A percentile compares a stretch with the other conserved stretches of the same genome.
Conservation (phyloP, 2,113 vertebrate genomes). For the Zosterops pallidus region DNA sequence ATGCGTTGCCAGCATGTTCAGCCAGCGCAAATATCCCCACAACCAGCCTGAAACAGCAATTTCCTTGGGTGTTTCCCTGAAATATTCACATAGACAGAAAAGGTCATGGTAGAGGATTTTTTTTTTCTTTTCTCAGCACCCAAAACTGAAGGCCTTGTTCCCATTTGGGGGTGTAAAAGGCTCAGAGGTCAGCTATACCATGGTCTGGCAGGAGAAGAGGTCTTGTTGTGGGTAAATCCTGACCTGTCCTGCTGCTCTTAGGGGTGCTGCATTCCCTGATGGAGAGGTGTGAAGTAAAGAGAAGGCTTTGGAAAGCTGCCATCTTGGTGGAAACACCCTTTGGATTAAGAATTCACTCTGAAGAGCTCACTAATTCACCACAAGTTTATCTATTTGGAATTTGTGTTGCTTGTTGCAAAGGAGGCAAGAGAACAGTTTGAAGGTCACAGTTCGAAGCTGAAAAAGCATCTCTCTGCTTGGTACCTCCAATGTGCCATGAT, state of each 20-base stretch:
- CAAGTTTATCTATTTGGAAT: not conserved
- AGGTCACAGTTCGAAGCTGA: not conserved
- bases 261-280: not conserved
- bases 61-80: not conserved
- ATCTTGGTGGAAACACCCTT: not conserved
- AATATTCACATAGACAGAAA: not conserved
- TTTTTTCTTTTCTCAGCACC: not conserved
- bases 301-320: not conserved
- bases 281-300: not conserved
- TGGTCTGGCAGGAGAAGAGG: not conserved
- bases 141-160: not conserved
- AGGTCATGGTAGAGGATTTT: not conserved
- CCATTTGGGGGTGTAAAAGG: not conserved
- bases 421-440: not conserved
- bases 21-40: not conserved
- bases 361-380: not conserved
- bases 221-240: not conserved
- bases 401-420: not conserved
- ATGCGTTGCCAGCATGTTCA: not conserved
- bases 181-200: not conserved
- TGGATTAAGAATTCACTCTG: not conserved
- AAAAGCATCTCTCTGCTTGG: not conserved
- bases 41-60: not conserved
- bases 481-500: accelerated
- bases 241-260: not conserved